These are phyloP conservation scores for Sminthurides aquaticus DNA, from an alignment of 2,888 invertebrate genomes.

Conservation along the genomic window DNA sequence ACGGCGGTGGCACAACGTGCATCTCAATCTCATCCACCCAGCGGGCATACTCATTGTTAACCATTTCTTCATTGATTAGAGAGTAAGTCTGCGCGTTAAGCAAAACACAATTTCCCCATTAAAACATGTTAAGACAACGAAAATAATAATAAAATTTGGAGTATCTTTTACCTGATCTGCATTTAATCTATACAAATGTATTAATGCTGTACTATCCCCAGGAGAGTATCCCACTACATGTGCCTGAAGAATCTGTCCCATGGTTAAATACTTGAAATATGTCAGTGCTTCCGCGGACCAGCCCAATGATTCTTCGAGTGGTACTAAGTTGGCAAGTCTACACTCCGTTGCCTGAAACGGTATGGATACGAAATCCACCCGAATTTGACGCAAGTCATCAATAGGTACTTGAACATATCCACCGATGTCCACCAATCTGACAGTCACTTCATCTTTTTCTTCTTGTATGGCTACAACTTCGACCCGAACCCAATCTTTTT, in stretches of 20 bases:
- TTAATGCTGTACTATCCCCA: slow-evolving; percentile 67
- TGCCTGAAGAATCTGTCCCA: slow-evolving; percentile 76
- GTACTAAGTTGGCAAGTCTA: slow-evolving; percentile 78
- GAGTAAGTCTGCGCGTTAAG: slow-evolving; percentile 33
- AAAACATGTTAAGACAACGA: no score
- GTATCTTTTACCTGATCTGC: slow-evolving; percentile 58
- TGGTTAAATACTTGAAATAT: slow-evolving; percentile 69
- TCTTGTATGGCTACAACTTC: slow-evolving; percentile 60
- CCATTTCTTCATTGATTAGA: slow-evolving; percentile 75
- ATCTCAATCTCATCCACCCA: slow-evolving; percentile 53
- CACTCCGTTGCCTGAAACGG: slow-evolving; percentile 98
- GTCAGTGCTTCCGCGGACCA: slow-evolving; percentile 73
- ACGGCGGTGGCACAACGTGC: slow-evolving; percentile 17
- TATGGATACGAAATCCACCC: slow-evolving; percentile 83
- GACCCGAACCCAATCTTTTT: slow-evolving; percentile 77
- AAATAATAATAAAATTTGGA: slow-evolving; percentile 23
- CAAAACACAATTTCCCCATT: no score
- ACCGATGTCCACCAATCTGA: slow-evolving; percentile 90
- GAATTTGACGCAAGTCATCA: slow-evolving; percentile 76
- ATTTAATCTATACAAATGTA: slow-evolving; percentile 70
- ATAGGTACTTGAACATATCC: slow-evolving; percentile 77
- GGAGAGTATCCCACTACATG: slow-evolving; percentile 73
- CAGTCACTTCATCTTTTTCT: slow-evolving; percentile 59
- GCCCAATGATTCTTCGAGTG: slow-evolving; percentile 53
- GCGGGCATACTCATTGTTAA: slow-evolving; percentile 72